A percentile compares a stretch with the other conserved stretches of the same genome.
Evolutionary conservation across 2,113 vertebrate species (phyloP).

Genomic region (Irena cyanogastra): DNA sequence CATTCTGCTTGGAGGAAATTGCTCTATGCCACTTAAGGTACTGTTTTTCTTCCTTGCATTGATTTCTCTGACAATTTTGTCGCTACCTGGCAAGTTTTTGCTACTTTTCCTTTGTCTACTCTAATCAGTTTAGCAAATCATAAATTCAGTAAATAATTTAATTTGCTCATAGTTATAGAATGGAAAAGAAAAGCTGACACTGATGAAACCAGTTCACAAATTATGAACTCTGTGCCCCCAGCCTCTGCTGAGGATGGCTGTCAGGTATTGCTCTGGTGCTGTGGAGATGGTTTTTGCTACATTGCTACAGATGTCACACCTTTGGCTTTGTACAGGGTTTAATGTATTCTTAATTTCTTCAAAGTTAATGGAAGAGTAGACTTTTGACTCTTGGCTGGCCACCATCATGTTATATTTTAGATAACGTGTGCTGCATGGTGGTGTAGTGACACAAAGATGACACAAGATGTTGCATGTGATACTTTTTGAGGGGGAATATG

Average conservation of each 20-base stretch:
- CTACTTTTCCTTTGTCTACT: not conserved
- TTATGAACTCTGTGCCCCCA: not conserved
- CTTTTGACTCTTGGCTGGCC: not conserved
- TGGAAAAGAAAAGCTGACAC: not conserved
- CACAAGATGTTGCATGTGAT: not conserved
- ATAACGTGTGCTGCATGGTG: not conserved
- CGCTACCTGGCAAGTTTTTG: not conserved
- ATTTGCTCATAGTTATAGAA: not conserved
- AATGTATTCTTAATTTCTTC: not conserved
- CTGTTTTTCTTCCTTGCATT: not conserved
- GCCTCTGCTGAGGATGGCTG: not conserved
- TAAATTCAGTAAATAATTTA: not conserved
- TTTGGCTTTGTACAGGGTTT: not conserved
- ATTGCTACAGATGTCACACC: not conserved
- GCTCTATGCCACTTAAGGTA: not conserved
- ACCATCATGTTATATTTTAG: not conserved
- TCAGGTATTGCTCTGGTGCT: not conserved
- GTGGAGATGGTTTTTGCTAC: not conserved
- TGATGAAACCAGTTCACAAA: not conserved
- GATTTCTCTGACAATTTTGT: not conserved
- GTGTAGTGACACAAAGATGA: not conserved
- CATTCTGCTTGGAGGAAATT: not conserved
- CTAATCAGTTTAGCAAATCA: not conserved
- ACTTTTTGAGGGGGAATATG: not conserved
- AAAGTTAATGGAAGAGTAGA: not conserved